Percentiles rank a stretch among this genome's conserved stretches.
Conservation (phyloP, 2,113 vertebrate species). For the Montifringilla adamsi region DNA sequence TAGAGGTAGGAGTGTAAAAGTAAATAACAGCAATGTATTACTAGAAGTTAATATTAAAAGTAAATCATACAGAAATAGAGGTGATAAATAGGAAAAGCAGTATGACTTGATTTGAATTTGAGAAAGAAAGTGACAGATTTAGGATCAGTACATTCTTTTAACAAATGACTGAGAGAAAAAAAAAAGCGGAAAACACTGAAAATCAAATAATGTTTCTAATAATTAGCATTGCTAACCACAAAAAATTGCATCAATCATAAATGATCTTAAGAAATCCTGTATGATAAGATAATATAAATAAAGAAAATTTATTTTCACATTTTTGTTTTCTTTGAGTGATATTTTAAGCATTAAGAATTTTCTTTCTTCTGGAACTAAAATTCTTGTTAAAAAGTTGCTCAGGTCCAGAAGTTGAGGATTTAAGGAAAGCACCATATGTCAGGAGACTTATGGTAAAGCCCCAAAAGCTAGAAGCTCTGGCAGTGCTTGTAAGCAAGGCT, state of each 20-base stretch:
- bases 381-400: not conserved
- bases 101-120: not conserved
- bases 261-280: not conserved
- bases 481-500: not conserved
- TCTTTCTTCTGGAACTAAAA: not conserved
- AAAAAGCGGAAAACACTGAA: not conserved
- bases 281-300: not conserved
- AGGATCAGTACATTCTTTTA: not conserved
- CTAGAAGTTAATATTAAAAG: not conserved
- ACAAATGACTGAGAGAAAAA: not conserved
- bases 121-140: not conserved
- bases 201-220: not conserved
- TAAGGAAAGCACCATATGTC: not conserved
- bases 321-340: not conserved
- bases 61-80: not conserved
- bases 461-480: not conserved
- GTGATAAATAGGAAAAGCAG: not conserved
- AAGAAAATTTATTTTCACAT: not conserved
- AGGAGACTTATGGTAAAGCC: not conserved
- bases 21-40: not conserved
- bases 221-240: not conserved
- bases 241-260: not conserved
- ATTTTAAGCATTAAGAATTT: not conserved
- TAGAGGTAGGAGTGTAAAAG: not conserved
- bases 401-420: not conserved